Evolutionary conservation across 2,797 vertebrate species (phyloP).

Genomic region (Hippoglossus hippoglossus): DNA sequence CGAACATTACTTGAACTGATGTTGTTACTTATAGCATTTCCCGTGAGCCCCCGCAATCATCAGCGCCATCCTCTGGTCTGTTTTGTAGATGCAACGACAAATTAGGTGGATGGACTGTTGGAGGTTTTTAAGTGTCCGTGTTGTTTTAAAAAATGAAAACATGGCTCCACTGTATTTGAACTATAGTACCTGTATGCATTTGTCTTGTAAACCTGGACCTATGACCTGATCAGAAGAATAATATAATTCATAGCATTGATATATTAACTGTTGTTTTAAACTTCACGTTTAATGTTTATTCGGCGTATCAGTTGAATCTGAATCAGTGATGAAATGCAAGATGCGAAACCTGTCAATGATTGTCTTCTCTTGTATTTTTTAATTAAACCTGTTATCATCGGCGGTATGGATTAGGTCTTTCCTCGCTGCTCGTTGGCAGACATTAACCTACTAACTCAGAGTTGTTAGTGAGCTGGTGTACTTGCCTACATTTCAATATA

Average conservation of each 20-base stretch:
- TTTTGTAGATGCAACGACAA: constrained; percentile 48
- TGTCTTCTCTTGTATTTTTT: constrained; percentile 4
- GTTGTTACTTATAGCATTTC: constrained; percentile 47
- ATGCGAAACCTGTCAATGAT: constrained; percentile 47
- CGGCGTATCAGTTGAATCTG: constrained; percentile 43
- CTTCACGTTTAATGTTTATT: constrained; percentile 52
- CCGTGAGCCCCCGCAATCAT: constrained; percentile 50
- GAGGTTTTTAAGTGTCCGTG: constrained; percentile 64
- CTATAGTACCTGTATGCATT: constrained; percentile 71
- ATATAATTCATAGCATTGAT: constrained; percentile 45
- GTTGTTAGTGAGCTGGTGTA: constrained; percentile 50
- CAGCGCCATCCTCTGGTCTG: constrained; percentile 42
- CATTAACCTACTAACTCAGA: constrained; percentile 58
- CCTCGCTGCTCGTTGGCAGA: constrained; percentile 65
- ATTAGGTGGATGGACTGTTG: constrained; percentile 70
- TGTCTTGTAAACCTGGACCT: constrained; percentile 69
- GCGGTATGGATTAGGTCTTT: constrained; percentile 51
- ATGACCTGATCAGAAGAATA: constrained; percentile 52
- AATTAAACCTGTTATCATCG: constrained; percentile 11
- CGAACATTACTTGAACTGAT: constrained; percentile 69
- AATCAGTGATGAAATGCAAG: constrained; percentile 52
- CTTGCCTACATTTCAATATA: constrained; percentile 32
- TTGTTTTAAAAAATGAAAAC: constrained; percentile 57
- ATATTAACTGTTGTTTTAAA: constrained; percentile 62
- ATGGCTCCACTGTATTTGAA: constrained; percentile 67